Base-by-base conservation (phyloP, 2,113 vertebrate genomes). In the Ornithorhynchus anatinus region DNA sequence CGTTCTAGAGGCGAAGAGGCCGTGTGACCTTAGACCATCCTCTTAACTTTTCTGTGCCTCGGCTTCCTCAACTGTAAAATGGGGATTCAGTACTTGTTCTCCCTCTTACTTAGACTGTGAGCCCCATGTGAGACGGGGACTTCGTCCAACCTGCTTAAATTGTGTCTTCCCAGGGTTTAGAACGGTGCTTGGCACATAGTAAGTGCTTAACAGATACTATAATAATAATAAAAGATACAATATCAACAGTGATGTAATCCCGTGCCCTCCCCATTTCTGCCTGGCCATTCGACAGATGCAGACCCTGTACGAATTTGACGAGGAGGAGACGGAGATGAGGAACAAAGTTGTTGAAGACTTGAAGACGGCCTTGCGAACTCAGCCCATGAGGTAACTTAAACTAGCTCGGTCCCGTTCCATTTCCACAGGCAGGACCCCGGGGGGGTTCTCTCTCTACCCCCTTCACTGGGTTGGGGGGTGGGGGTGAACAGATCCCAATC, bases 271-370 rank as follows among this genome's bases (percentile, higher is more conserved):
- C 10, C 20, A 14, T 16, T 79, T 50, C 54, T 54, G 6, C 66
- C 25, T 50, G 45, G n/a, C 76, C 63, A 59, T 64, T 62, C 72
- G 85, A 31, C 89, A 99, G 97, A 98, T 99, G 96, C 97, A 99
- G 92, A 97, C 95, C 22, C 85, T 99, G 47, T 98, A 97, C 39
- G 94, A 93, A 15, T 97, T 97, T 6, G 97, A 99, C 37, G 96
- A 99, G 77, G 97, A 99, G 86, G 97, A 98, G 93, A 99, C 95
- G 72, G 96, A 97, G 87, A 95, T 95, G 94, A 95, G 97, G 90
- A 98, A 97, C 89, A 97, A 97, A 87, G 94, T 97, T 35, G 97
- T 99, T 83, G 97, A 98, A 86, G 97, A 97, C 90, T 92, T 99
- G 78, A 99, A 99, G 92, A 99, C 97, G 13, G 97, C 97, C 8